Evolutionary conservation across 2,888 invertebrate species (phyloP).

Genomic region (Caenorhabditis sp.): DNA sequence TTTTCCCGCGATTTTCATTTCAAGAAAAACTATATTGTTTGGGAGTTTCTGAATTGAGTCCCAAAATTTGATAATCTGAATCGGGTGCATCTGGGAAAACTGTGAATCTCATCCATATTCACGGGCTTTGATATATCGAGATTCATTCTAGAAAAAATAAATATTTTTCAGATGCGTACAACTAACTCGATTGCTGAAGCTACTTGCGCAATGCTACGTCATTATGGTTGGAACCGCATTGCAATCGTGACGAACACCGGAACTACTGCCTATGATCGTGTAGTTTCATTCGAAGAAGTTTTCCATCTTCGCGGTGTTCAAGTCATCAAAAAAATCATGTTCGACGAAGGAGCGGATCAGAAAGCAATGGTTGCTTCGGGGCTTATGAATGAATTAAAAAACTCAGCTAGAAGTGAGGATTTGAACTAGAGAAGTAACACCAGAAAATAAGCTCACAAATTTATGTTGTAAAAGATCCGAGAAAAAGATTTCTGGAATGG

Average conservation of each 20-base stretch:
- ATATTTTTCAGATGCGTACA: conserved; percentile 47
- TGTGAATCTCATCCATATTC: too few relatives aligned
- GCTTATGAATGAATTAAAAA: conserved; percentile 44
- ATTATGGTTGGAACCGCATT: conserved; percentile 62
- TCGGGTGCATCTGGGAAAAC: too few relatives aligned
- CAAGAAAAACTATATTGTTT: too few relatives aligned
- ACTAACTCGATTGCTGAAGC: conserved; percentile 68
- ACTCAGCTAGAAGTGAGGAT: conserved; percentile 50
- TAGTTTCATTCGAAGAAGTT: conserved; percentile 52
- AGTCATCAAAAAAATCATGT: conserved; percentile 56
- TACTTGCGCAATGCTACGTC: conserved; percentile 57
- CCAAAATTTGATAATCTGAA: too few relatives aligned
- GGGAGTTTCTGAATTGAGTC: too few relatives aligned
- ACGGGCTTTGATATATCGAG: too few relatives aligned
- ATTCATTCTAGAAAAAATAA: background rate
- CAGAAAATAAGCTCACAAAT: too few relatives aligned
- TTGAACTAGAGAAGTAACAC: too few relatives aligned
- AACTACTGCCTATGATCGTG: conserved; percentile 47
- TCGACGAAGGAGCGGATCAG: conserved; percentile 48
- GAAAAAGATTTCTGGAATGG: too few relatives aligned
- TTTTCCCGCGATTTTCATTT: too few relatives aligned
- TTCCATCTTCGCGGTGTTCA: conserved; percentile 44
- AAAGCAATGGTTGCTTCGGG: conserved; percentile 49
- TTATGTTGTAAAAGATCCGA: too few relatives aligned
- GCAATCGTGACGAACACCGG: conserved; percentile 58